Conservation (phyloP, 1,140 invertebrate species). For the Palaemon carinicauda region DNA sequence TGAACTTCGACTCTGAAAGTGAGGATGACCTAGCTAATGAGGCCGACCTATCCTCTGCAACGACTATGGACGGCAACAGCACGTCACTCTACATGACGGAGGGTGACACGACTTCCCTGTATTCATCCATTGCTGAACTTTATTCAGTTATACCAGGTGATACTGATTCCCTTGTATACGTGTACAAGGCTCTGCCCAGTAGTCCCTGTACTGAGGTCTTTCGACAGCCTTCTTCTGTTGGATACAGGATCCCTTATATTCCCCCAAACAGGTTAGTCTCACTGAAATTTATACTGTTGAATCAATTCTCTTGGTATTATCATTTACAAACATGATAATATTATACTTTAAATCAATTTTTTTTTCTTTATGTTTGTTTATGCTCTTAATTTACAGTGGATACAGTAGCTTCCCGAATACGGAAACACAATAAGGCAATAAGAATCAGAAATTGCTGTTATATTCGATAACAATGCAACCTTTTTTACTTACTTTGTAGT, state of each 20-base stretch:
- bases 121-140: constrained; percentile 34
- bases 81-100: constrained; percentile 40
- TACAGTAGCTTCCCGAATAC: too few relatives aligned
- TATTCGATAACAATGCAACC: too few relatives aligned
- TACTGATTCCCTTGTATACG: constrained; percentile 35
- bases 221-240: neutral
- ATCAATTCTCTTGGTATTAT: too few relatives aligned
- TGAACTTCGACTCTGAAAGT: constrained; percentile 46
- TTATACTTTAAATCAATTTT: too few relatives aligned
- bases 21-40: neutral
- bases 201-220: neutral
- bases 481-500: too few relatives aligned
- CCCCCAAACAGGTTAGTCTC: neutral
- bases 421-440: too few relatives aligned
- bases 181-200: constrained; percentile 31
- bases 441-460: too few relatives aligned
- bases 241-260: constrained; percentile 20
- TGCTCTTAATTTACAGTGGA: too few relatives aligned
- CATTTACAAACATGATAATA: too few relatives aligned
- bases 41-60: neutral
- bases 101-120: constrained; percentile 31
- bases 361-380: too few relatives aligned
- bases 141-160: constrained; percentile 31
- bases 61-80: neutral
- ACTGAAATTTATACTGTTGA: neutral